Base-by-base conservation (phyloP, 2,797 vertebrate genomes). In the Scleropages formosus region DNA sequence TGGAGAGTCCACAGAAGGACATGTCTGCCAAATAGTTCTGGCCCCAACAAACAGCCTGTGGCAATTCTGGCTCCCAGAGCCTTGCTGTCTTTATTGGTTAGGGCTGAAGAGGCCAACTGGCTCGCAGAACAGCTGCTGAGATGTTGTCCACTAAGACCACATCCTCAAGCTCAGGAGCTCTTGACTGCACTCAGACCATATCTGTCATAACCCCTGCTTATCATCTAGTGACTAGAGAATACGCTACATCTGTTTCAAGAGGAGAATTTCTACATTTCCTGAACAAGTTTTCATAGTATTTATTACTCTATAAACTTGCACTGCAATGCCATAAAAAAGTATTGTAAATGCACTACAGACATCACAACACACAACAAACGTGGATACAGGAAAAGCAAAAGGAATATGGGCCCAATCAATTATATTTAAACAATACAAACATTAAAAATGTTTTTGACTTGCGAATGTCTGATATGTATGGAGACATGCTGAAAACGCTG, bases 1-100 rank as follows among this genome's bases (percentile, higher is more conserved):
- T 8, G 10, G 69, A 24, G 53, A 51, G 62, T 31, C 66, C 22
- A 20, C 62, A 39, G 70, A 75, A 59, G 77, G 24, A 64, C 46
- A 26, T 72, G 72, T 22, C 66, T 47, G 46, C 67, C 59, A 51
- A 24, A 68, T 64, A 72, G 58, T 76, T 44, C 22, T 47, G 47
- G 47, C 78, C 22, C 11, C 20, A 26, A 27, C 46, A 74, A 59
- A n/a, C 66, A 22, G 65, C 51, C 59, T 66, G 65, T 13, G 46
- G 24, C 70, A 62, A 53, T 68, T 44, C 56, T n/a, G 26, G 13
- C 46, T 58, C 18, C n/a, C n/a, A 18, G 72, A 78, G 74, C 31
- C 70, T 9, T 39, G 20, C 66, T 49, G 70, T 73, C 70, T 49
- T 31, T 64, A 15, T 24, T 11, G 12, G 15, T 76, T 39, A 79